These are phyloP conservation scores for Acomys russatus DNA, from an alignment of 2,797 vertebrate genomes.

Conservation along the genomic window DNA sequence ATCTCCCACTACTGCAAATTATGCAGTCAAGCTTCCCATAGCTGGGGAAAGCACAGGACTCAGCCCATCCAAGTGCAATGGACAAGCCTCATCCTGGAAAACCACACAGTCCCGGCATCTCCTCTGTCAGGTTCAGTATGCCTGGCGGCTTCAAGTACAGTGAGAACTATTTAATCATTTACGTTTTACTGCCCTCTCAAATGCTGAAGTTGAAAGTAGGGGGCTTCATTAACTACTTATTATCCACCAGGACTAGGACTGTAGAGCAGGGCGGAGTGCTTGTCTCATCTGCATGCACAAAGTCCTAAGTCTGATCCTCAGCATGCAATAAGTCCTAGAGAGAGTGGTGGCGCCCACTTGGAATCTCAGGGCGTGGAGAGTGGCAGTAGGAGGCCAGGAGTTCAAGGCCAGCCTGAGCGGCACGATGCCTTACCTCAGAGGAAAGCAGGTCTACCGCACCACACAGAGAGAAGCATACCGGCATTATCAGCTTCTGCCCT, in stretches of 20 bases:
- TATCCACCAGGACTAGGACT: background rate
- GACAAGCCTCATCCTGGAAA: background rate
- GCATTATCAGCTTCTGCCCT: slow-evolving; percentile 14
- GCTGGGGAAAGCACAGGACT: background rate
- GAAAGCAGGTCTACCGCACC: background rate
- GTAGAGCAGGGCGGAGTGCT: background rate
- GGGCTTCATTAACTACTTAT: background rate
- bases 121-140: background rate
- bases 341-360: background rate
- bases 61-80: background rate
- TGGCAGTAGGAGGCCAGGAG: background rate
- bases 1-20: background rate
- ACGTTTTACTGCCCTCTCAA: background rate
- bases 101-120: background rate
- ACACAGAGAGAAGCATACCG: background rate
- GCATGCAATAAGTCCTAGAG: background rate
- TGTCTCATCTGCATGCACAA: background rate
- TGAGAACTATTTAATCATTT: background rate
- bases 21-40: background rate
- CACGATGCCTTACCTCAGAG: background rate
- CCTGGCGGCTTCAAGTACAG: background rate
- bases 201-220: background rate
- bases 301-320: background rate
- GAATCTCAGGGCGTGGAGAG: background rate
- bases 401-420: background rate